Conservation (phyloP, 2,113 vertebrate genomes). For the Myotis davidii region DNA sequence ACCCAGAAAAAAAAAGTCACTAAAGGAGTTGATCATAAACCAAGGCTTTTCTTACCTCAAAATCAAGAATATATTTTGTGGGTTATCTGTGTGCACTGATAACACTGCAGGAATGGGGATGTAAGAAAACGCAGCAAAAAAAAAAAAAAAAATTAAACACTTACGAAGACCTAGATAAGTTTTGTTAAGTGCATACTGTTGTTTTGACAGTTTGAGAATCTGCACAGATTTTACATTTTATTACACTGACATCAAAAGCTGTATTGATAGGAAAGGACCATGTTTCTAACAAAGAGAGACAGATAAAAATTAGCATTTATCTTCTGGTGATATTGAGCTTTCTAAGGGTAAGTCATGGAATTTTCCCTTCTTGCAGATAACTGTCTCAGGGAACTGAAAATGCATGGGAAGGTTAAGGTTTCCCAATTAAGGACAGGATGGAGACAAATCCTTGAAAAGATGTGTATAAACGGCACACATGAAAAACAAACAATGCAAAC, state of each 20-base stretch:
- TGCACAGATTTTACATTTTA: conserved; percentile 82
- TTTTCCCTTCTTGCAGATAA: conserved; percentile 37
- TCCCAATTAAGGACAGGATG: conserved; percentile 40
- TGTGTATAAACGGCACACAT: conserved; percentile 67
- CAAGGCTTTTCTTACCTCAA: conserved; percentile 65
- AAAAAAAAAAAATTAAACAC: conserved; percentile 71
- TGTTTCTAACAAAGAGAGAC: conserved; percentile 75
- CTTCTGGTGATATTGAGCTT: conserved; percentile 68
- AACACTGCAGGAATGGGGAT: conserved; percentile 23
- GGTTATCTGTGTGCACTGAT: conserved; percentile 57
- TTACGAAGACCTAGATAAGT: conserved; percentile 77
- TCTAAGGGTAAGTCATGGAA: conserved; percentile 53
- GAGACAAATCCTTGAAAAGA: conserved; percentile 68
- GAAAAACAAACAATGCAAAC: conserved; percentile 74
- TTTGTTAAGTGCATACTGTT: conserved; percentile 79
- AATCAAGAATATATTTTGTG: conserved; percentile 55
- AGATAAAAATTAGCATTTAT: conserved; percentile 82
- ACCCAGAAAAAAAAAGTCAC: conserved; percentile 34
- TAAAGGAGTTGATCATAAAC: conserved; percentile 13
- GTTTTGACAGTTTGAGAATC: conserved; percentile 82
- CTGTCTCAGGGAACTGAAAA: conserved; percentile 48
- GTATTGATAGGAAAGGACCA: conserved; percentile 78
- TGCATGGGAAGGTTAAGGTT: conserved; percentile 53
- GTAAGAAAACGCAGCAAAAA: conserved; percentile 66
- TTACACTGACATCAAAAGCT: conserved; percentile 81